These are phyloP conservation scores for Rhincodon typus DNA, from an alignment of 2,797 vertebrate genomes.

Conservation along the genomic window DNA sequence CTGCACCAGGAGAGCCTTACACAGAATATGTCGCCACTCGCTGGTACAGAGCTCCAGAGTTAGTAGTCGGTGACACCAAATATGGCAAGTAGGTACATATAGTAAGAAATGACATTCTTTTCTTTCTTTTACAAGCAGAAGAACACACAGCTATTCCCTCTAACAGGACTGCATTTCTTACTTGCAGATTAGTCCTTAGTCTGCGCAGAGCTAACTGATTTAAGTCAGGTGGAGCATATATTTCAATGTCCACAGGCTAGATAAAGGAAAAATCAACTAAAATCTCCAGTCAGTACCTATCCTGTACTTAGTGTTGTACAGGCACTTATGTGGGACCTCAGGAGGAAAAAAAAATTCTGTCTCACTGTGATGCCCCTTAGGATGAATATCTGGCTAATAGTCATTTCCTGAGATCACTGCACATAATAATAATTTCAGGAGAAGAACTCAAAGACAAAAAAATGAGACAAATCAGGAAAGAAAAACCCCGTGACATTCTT, in stretches of 20 bases:
- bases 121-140: neutral
- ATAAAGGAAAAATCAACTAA: neutral
- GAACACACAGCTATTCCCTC: neutral
- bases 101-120: neutral
- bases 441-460: neutral
- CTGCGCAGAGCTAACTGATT: neutral
- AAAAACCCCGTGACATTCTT: neutral
- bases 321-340: neutral
- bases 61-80: conserved; percentile 51
- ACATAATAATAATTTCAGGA: neutral
- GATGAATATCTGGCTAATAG: neutral
- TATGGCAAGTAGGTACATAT: conserved; percentile 48
- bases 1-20: conserved; percentile 50
- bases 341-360: neutral
- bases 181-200: neutral
- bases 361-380: neutral
- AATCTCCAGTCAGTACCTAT: neutral
- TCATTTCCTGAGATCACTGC: neutral
- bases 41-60: conserved; percentile 53
- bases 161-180: neutral
- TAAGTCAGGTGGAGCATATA: neutral
- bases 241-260: neutral
- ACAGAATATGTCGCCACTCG: conserved; percentile 53
- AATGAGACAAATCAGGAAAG: neutral
- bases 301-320: neutral